Conservation (phyloP, 2,888 invertebrate species). For the Hypercompe scribonia region DNA sequence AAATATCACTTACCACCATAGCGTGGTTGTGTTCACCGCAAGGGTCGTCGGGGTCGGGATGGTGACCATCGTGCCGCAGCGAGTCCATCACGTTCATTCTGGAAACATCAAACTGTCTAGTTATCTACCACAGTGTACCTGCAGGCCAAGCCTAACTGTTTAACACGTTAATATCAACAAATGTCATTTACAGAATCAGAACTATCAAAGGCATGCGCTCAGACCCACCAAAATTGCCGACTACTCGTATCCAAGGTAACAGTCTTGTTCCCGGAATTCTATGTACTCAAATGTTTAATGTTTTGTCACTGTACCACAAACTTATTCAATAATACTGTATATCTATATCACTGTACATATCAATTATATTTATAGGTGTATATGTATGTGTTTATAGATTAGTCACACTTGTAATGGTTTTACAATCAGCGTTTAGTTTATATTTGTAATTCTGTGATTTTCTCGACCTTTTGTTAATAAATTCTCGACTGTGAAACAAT, state of each 20-base stretch:
- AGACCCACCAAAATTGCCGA: not conserved
- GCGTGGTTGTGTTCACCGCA: constrained; percentile 61
- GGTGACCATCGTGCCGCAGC: constrained; percentile 18
- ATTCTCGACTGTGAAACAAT: not conserved
- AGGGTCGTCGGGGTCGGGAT: constrained; percentile 30
- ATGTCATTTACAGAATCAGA: constrained; percentile 10
- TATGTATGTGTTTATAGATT: not conserved
- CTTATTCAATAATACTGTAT: constrained; percentile 1
- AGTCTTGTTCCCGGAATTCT: not conserved
- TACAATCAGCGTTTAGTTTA: not conserved
- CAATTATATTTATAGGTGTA: not conserved
- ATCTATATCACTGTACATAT: constrained; percentile 4
- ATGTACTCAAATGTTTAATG: not conserved
- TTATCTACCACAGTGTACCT: not conserved
- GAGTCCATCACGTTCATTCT: constrained; percentile 16
- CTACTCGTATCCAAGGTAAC: not conserved
- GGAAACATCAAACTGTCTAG: constrained; percentile 9
- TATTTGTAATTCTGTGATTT: not conserved
- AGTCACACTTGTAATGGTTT: not conserved
- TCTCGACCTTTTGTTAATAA: not conserved
- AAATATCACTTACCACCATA: constrained; percentile 67
- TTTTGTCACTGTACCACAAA: not conserved
- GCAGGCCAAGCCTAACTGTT: not conserved
- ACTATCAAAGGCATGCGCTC: not conserved
- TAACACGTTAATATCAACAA: not conserved